Evolutionary conservation across 2,888 invertebrate species (phyloP), one percentile per base, ranked within the genome.

Genomic region (Seira musarum): DNA sequence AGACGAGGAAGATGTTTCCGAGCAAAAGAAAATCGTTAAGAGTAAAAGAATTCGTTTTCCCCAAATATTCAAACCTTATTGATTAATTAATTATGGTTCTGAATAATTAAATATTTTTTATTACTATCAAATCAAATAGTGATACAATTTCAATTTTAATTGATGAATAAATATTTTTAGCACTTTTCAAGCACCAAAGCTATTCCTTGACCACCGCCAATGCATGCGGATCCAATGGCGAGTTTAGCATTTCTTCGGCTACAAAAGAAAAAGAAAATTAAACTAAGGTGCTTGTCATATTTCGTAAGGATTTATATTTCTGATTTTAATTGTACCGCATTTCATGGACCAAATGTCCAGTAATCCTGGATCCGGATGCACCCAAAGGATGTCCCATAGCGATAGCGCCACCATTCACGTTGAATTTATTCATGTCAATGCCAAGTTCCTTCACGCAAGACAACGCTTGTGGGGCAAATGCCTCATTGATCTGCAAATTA

Each of bases 401-500:
- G 40, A 75, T 69, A 30, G 69, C 69, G 66, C 99, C 99, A 5
- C 99, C 98, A 90, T 96, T 94, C 21, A 97, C 94, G 89, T 99
- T 99, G 86, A 98, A 90, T 88, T 96, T 97, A 84, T 93, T 93
- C 81, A 93, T 89, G 89, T 99, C 96, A 81, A 99, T 89, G 83
- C 94, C 93, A 66, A 99, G 91, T 68, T 95, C 97, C 88, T 96
- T 96, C 66, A 93, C 94, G 87, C 98, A 98, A 0, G 99, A 93
- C 73, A 99, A 90, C 1, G 95, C 95, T 90, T 99, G 99, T 0
- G 98, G 95, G 64, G 93, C 96, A 91, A 99, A 99, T 0, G 99
- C 99, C 90, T 99, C 99, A 90, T 99, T 99, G 87, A 99, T 97
- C 96, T 97, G n/a, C n/a, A n/a, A n/a, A n/a, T n/a, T n/a, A 88